These are phyloP conservation scores for Sylvia atricapilla DNA, from an alignment of 2,113 vertebrate genomes.

Conservation along the genomic window DNA sequence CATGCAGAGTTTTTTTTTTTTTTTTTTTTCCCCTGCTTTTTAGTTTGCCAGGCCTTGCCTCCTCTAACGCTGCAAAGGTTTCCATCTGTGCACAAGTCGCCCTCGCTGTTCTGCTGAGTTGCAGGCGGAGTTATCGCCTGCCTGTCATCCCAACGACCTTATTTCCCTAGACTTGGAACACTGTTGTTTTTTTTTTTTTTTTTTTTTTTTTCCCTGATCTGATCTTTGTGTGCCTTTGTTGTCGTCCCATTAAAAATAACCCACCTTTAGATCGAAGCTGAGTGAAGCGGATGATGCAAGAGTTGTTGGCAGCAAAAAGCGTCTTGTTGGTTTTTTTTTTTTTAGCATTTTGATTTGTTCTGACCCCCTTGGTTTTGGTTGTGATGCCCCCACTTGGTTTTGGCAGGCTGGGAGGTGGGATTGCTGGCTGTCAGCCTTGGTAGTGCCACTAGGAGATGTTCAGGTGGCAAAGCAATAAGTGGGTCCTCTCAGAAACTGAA, in stretches of 20 bases:
- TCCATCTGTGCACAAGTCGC: constrained; percentile 10
- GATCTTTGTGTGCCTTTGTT: background rate
- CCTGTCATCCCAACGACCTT: constrained; percentile 15
- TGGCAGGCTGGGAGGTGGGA: background rate
- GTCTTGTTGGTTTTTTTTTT: background rate
- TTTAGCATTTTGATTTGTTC: background rate
- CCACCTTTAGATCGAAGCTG: background rate
- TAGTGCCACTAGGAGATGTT: background rate
- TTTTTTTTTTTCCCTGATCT: background rate
- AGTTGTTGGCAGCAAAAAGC: background rate
- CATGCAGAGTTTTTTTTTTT: background rate
- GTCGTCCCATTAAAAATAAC: background rate
- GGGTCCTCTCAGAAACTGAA: background rate
- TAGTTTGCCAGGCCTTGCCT: background rate
- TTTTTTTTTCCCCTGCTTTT: background rate
- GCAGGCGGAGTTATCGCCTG: background rate
- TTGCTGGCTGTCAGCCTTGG: background rate
- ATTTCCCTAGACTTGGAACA: background rate
- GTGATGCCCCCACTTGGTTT: background rate
- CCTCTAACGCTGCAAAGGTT: background rate
- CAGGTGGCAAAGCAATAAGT: background rate
- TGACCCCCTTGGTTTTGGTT: background rate
- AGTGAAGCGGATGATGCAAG: background rate
- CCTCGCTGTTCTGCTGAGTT: background rate
- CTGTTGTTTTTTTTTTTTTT: background rate